A percentile compares a stretch with the other conserved stretches of the same genome.
Evolutionary conservation across 2,113 vertebrate species (phyloP).

Genomic region (Zosterops hypoxanthus): DNA sequence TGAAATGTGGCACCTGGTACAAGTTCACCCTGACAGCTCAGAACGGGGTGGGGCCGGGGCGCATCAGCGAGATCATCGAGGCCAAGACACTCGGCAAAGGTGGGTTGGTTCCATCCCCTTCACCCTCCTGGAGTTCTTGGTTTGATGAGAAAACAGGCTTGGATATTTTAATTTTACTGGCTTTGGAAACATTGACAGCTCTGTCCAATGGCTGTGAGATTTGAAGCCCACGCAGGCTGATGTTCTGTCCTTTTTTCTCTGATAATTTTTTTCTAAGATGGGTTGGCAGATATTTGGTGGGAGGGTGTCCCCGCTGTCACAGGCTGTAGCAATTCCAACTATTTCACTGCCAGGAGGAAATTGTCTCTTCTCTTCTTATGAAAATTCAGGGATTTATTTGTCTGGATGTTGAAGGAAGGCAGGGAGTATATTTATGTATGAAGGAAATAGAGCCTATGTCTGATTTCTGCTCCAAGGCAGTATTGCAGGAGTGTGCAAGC

Average conservation of each 20-base stretch:
- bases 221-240: neutral
- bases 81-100: slow-evolving; percentile 98
- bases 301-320: neutral
- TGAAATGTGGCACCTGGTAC: slow-evolving; percentile 99
- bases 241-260: neutral
- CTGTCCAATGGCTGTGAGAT: neutral
- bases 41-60: slow-evolving; percentile 95
- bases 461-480: neutral
- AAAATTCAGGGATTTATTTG: neutral
- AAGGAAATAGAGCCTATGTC: neutral
- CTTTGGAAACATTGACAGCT: neutral
- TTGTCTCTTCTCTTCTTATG: neutral
- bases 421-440: neutral
- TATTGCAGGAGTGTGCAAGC: neutral
- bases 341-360: neutral
- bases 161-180: neutral
- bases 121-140: neutral
- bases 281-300: neutral
- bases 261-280: neutral
- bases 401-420: neutral
- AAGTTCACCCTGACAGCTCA: slow-evolving; percentile 99
- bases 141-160: neutral
- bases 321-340: neutral
- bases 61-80: slow-evolving; percentile 99
- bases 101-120: neutral